phyloP scores from a whole-genome alignment of 2,888 invertebrate species.

The Hirtodrosophila alboralis region DNA sequence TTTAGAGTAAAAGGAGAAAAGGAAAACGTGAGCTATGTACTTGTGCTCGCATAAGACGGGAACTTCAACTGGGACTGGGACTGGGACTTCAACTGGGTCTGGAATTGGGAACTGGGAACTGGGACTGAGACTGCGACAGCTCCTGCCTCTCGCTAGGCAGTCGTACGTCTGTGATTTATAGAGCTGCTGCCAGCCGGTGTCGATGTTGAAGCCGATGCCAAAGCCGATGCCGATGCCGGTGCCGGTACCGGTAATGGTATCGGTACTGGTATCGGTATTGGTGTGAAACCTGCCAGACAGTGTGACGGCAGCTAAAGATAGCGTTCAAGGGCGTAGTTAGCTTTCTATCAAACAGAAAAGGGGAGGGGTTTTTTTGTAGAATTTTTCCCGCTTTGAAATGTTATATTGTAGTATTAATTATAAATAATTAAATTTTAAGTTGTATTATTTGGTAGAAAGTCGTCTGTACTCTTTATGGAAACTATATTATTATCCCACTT shows the following conservation, averaged over 20 bases:
- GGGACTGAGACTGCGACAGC: conserved; percentile 40
- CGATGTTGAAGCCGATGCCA: conserved; percentile 18
- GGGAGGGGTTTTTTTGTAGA: too few relatives aligned
- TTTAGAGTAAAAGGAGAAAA: conserved; percentile 50
- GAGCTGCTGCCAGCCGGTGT: conserved; percentile 57
- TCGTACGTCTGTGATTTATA: conserved; percentile 73
- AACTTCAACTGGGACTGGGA: conserved; percentile 23
- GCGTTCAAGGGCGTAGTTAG: too few relatives aligned
- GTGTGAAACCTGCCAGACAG: conserved; percentile 80
- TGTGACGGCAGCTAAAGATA: conserved; percentile 68
- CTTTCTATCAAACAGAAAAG: too few relatives aligned
- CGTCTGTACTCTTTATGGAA: too few relatives aligned
- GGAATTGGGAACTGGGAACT: conserved; percentile 11
- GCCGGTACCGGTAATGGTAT: conserved; percentile 17
- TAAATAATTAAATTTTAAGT: too few relatives aligned
- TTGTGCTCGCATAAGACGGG: conserved; percentile 38
- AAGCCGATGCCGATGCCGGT: conserved; percentile 18
- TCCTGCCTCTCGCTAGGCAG: conserved; percentile 62
- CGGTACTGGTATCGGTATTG: conserved; percentile 39
- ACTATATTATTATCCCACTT: too few relatives aligned
- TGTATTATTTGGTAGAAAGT: too few relatives aligned
- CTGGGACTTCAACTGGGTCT: conserved; percentile 14
- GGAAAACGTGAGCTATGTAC: conserved; percentile 74
- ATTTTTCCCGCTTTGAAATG: too few relatives aligned
- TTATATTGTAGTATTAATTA: too few relatives aligned